These are phyloP conservation scores for Diabrotica virgifera DNA, from an alignment of 1,140 invertebrate species.

Conservation along the genomic window DNA sequence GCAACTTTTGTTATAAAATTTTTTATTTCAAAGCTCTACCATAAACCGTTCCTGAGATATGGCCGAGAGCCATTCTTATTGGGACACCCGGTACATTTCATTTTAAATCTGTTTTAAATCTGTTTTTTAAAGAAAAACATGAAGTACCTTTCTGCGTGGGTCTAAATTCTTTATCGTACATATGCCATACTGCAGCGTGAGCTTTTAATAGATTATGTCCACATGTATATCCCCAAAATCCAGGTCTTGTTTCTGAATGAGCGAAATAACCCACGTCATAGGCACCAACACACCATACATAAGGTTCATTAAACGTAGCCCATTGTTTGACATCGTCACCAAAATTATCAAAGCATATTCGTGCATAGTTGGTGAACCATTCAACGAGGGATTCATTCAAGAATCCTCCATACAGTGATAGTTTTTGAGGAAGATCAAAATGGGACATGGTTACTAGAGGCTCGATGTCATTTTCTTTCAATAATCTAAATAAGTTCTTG, in stretches of 20 bases:
- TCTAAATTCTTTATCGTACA: conserved; percentile 37
- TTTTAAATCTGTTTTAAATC: too few relatives aligned
- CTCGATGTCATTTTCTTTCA: conserved; percentile 57
- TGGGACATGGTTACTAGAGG: conserved; percentile 56
- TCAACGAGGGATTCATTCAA: conserved; percentile 36
- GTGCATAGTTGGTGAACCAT: conserved; percentile 41
- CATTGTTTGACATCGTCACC: conserved; percentile 48
- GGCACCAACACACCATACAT: conserved; percentile 37
- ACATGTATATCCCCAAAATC: conserved; percentile 35
- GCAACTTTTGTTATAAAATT: too few relatives aligned
- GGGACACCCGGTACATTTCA: too few relatives aligned
- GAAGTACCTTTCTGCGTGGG: conserved; percentile 26
- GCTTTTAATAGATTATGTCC: conserved; percentile 35
- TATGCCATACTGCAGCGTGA: conserved; percentile 32
- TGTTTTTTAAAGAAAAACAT: background rate
- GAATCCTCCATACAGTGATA: conserved; percentile 42
- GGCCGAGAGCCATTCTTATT: too few relatives aligned
- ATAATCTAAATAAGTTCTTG: conserved; percentile 58
- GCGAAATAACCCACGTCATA: conserved; percentile 29
- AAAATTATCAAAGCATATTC: conserved; percentile 26
- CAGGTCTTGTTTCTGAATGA: conserved; percentile 29
- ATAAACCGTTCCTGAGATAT: too few relatives aligned
- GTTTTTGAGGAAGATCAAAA: conserved; percentile 40
- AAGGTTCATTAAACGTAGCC: conserved; percentile 54
- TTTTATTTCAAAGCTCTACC: too few relatives aligned